These are phyloP conservation scores for Emmelina monodactyla DNA, from an alignment of 2,888 invertebrate species.

Conservation along the genomic window DNA sequence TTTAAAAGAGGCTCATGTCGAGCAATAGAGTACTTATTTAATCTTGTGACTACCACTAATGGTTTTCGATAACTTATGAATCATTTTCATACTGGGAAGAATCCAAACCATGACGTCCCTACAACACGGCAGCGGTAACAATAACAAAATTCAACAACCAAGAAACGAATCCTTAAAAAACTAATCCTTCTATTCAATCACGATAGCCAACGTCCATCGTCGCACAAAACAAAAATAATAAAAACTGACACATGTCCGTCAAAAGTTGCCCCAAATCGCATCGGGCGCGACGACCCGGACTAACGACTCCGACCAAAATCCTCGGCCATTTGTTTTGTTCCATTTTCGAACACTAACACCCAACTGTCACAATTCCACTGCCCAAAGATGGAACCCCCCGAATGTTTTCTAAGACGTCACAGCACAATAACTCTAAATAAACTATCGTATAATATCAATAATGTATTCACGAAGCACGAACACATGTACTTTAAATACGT, in stretches of 20 bases:
- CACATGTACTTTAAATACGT: conserved; percentile 65
- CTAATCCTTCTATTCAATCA: conserved; percentile 4
- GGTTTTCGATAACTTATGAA: no score
- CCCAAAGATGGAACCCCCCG: conserved; percentile 25
- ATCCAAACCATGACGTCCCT: no score
- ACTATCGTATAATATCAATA: conserved; percentile 66
- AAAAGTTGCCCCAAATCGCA: conserved; percentile 63
- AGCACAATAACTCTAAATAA: conserved; percentile 49
- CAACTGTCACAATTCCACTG: conserved; percentile 25
- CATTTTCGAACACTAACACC: conserved; percentile 21
- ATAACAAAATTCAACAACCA: no score
- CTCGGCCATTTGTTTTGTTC: conserved; percentile 36
- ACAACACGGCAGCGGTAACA: no score
- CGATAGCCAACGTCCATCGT: no score
- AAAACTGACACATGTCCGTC: conserved; percentile 50
- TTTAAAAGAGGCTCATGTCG: no score
- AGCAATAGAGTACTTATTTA: no score
- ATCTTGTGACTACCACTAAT: no score
- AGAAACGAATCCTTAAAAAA: conserved; percentile 7
- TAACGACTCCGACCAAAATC: conserved; percentile 62
- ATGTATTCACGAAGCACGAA: conserved; percentile 51
- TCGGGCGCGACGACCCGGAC: conserved; percentile 58
- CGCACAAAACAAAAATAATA: conserved; percentile 53
- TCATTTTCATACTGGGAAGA: no score
- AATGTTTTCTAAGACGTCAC: conserved; percentile 32